phyloP scores from a whole-genome alignment of 2,888 invertebrate genomes.

The Machimus atricapillus region DNA sequence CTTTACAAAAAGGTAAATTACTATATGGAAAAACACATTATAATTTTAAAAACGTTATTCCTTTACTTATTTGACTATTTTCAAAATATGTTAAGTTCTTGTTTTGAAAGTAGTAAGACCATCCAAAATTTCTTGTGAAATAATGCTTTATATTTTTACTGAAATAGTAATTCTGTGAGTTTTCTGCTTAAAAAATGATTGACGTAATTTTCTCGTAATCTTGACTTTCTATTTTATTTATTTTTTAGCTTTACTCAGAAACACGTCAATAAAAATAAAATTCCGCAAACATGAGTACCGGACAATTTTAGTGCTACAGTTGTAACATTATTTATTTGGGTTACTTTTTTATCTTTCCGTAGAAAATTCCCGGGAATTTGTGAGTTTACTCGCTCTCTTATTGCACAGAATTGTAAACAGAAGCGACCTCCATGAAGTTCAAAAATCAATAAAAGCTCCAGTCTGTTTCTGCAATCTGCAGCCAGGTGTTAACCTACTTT shows the following conservation, averaged over 20 bases:
- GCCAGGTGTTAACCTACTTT: not conserved
- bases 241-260: not conserved
- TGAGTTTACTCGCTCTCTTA: not conserved
- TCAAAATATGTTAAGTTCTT: not conserved
- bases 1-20: no score
- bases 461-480: not conserved
- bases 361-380: not conserved
- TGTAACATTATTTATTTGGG: not conserved
- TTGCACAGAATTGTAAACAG: not conserved
- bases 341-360: not conserved
- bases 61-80: not conserved
- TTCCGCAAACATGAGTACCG: not conserved
- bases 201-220: not conserved
- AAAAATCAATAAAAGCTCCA: not conserved
- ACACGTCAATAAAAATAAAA: not conserved
- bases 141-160: not conserved
- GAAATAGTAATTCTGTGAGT: not conserved
- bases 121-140: not conserved
- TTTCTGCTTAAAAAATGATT: not conserved
- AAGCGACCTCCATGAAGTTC: not conserved
- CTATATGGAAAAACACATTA: no score
- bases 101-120: not conserved
- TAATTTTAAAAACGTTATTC: not conserved
- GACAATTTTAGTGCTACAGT: not conserved
- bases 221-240: not conserved